These are phyloP conservation scores for Neodontobutis hainanensis DNA, from an alignment of 2,113 vertebrate genomes.

Conservation along the genomic window DNA sequence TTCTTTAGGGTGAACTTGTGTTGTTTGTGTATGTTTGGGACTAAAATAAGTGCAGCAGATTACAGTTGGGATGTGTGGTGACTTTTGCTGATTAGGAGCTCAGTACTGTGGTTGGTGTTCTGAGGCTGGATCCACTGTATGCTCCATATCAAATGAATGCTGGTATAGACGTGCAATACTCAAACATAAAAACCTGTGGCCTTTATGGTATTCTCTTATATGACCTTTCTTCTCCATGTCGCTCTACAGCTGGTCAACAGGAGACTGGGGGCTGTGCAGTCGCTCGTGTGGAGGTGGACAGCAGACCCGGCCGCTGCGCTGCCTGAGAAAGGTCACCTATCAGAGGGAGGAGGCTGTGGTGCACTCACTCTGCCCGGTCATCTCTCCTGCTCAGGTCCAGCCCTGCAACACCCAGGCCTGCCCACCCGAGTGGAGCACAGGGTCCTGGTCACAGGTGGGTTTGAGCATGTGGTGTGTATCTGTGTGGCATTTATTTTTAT, in stretches of 20 bases:
- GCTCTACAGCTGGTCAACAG: conserved; percentile 84
- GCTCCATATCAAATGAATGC: neutral
- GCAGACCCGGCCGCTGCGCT: conserved; percentile 85
- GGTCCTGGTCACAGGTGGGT: conserved; percentile 92
- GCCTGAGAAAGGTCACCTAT: conserved; percentile 87
- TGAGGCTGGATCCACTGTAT: conserved; percentile 11
- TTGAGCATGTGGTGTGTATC: neutral
- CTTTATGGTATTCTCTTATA: neutral
- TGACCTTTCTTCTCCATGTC: neutral
- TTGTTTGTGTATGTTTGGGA: conserved; percentile 12
- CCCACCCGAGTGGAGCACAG: conserved; percentile 87
- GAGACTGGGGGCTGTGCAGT: conserved; percentile 89
- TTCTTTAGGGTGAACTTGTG: conserved; percentile 12
- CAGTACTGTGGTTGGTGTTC: conserved; percentile 16
- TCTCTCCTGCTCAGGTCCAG: conserved; percentile 85
- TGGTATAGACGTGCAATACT: neutral
- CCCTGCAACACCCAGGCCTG: conserved; percentile 87
- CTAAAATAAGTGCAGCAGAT: conserved; percentile 34
- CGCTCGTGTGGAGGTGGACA: conserved; percentile 88
- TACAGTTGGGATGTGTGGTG: conserved; percentile 33
- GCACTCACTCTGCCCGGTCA: conserved; percentile 88
- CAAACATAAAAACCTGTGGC: neutral
- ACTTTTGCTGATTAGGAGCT: conserved; percentile 29
- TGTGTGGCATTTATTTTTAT: neutral
- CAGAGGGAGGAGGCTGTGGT: conserved; percentile 84